Conservation (phyloP, 92 coral and sea anemone species). For the Scolanthus callimorphus region DNA sequence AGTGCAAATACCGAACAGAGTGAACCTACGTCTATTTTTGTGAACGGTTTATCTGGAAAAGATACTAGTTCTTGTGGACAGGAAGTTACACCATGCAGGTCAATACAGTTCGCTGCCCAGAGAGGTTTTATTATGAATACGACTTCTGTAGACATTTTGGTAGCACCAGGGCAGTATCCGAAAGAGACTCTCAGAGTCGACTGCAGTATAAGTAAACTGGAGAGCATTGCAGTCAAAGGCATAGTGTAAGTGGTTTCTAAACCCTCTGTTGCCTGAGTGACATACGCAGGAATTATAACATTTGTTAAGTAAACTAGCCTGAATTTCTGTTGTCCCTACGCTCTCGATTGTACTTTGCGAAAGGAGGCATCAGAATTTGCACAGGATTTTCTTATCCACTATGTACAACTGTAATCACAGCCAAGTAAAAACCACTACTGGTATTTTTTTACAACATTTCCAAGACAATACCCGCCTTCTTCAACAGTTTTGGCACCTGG, state of each 20-base stretch:
- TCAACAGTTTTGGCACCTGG: too few species aligned
- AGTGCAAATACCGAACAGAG: too few species aligned
- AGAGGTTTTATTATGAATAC: constrained; percentile 1
- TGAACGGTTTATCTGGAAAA: constrained; percentile 13
- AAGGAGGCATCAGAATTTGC: too few species aligned
- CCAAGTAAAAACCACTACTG: too few species aligned
- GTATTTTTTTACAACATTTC: too few species aligned
- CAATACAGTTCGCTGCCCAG: constrained; percentile 22
- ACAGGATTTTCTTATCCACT: too few species aligned
- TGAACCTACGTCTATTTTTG: constrained; percentile 8
- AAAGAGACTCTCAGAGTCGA: constrained; percentile 22
- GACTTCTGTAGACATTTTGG: constrained; percentile 8
- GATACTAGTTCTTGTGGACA: constrained; percentile 22
- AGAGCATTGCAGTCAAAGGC: constrained; percentile 24
- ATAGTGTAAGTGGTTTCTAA: constrained; percentile 19
- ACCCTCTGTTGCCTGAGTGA: too few species aligned
- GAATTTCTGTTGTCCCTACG: too few species aligned
- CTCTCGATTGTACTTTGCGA: too few species aligned
- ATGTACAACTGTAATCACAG: too few species aligned
- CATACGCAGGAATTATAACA: neutral
- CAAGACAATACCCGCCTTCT: too few species aligned
- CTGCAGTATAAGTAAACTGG: constrained; percentile 24
- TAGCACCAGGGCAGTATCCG: constrained; percentile 24
- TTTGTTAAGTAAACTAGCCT: too few species aligned
- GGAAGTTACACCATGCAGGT: constrained; percentile 16